Base-by-base conservation (phyloP, 2,797 vertebrate genomes). In the Peromyscus attwateri region DNA sequence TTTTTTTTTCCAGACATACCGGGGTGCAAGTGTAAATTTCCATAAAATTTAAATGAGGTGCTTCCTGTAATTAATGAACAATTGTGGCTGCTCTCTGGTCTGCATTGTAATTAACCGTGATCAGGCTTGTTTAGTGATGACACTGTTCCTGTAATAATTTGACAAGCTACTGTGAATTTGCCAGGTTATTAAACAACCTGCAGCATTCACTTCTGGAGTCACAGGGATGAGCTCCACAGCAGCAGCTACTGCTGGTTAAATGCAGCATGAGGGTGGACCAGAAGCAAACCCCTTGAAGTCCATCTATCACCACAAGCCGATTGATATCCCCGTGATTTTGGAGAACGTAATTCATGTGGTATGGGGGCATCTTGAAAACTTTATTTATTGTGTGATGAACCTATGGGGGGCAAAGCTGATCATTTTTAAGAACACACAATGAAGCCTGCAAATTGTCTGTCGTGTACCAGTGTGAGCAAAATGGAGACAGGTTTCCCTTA, bases 11-110 rank as follows among this genome's bases (percentile, higher is more conserved):
- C 98, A 98, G 98, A 98, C 98, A 98, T 98, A 97, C 97, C 90
- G 94, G 98, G 98, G 94, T 98, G 95, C 98, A 97, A 98, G 97
- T 98, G 98, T 98, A 98, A 98, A 99, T 99, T 99, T 99, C 98
- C 99, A 99, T 99, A 99, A 99, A 99, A 99, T 99, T 99, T 99
- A 99, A 99, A 99, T 99, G 98, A 98, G 98, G 98, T 99, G 98
- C 98, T 99, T 99, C 99, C 99, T 99, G 99, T 99, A 99, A 99
- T 99, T 99, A 99, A 99, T 98, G 98, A 98, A 99, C 99, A 99
- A 99, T 99, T 99, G 99, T 99, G 98, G 98, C 98, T 99, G 98
- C 98, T 99, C 98, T 98, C 98, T 98, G 98, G 98, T 98, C 98
- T 98, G 98, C 98, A 98, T 98, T 99, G 98, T 99, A 99, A 99